phyloP scores from a whole-genome alignment of 2,113 vertebrate genomes.

The Hydropotes inermis region DNA sequence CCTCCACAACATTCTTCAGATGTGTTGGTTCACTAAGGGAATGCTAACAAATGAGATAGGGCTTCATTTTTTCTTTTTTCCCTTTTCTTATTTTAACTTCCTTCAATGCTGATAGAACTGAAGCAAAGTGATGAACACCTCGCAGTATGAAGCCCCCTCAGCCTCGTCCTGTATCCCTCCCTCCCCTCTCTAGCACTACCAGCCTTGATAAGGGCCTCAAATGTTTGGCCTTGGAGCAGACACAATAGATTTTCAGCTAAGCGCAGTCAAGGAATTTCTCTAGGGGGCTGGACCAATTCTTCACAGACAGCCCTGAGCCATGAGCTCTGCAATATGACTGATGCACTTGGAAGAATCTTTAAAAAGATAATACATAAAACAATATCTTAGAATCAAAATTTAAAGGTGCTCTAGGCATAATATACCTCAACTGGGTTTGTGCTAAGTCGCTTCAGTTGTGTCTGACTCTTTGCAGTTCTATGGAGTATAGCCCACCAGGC shows the following conservation, averaged over 20 bases:
- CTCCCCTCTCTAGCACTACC: not conserved
- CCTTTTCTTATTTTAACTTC: not conserved
- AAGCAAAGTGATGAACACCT: slow-evolving; percentile 31
- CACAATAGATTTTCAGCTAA: slow-evolving; percentile 51
- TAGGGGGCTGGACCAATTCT: slow-evolving; percentile 47
- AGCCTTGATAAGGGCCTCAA: slow-evolving; percentile 23
- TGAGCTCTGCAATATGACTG: not conserved
- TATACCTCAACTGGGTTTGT: not conserved
- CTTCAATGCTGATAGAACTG: not conserved
- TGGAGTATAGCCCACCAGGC: not conserved
- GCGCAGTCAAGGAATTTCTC: slow-evolving; percentile 40
- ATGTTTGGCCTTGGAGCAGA: slow-evolving; percentile 42
- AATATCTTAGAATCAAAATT: not conserved
- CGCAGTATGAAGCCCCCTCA: not conserved
- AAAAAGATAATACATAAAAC: slow-evolving; percentile 44
- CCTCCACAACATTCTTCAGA: not conserved
- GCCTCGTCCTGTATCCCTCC: not conserved
- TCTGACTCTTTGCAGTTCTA: not conserved
- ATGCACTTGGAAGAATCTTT: slow-evolving; percentile 47
- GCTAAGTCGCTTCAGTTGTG: not conserved
- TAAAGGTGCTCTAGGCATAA: not conserved
- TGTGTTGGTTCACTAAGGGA: slow-evolving; percentile 54
- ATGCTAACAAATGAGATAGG: not conserved
- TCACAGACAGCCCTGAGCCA: not conserved
- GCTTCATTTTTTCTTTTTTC: not conserved